Percentiles rank a stretch among this genome's conserved stretches.
Evolutionary conservation across 2,113 vertebrate species (phyloP).

Genomic region (Bucco capensis): DNA sequence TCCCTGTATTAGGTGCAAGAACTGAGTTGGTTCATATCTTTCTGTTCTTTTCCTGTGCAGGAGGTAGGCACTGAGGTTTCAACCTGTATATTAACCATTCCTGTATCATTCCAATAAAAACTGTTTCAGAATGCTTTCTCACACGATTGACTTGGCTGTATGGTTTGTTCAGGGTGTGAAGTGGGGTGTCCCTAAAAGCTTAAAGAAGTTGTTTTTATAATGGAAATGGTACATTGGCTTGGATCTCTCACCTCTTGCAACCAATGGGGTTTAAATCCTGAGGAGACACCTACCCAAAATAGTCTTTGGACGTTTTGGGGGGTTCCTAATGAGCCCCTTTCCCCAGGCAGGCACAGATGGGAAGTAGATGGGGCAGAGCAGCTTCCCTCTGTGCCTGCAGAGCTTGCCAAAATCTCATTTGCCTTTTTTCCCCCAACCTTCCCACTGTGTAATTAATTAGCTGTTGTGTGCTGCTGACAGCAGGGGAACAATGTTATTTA

Average conservation of each 20-base stretch:
- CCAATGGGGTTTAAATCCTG: background rate
- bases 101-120: slow-evolving; percentile 59
- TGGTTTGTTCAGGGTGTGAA: background rate
- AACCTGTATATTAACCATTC: slow-evolving; percentile 29
- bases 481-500: background rate
- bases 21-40: background rate
- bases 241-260: background rate
- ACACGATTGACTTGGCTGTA: background rate
- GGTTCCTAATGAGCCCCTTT: background rate
- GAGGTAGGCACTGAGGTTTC: slow-evolving; percentile 6
- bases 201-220: background rate
- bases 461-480: background rate
- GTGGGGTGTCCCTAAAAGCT: background rate
- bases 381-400: background rate
- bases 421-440: background rate
- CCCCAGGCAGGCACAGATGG: background rate
- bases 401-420: background rate
- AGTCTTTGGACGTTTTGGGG: background rate
- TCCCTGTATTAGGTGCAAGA: background rate
- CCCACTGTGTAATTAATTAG: background rate
- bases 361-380: background rate
- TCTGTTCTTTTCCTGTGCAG: background rate
- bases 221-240: background rate
- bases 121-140: slow-evolving; percentile 34
- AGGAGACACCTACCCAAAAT: background rate